Base-by-base conservation (phyloP, 2,888 invertebrate species). In the Molorchus minor region DNA sequence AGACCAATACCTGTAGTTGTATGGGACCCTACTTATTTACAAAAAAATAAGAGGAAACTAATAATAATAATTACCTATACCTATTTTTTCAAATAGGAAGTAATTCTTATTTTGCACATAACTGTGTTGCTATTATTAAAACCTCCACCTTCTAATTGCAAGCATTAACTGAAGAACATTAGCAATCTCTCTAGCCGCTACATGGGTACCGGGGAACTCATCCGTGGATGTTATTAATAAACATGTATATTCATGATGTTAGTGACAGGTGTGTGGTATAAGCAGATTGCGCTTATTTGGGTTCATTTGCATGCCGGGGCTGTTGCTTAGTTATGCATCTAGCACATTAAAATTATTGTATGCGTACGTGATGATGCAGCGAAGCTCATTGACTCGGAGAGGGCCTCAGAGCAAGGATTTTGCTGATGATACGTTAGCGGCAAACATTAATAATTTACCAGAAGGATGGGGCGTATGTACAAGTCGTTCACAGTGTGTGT, bases 171-270 rank as follows among this genome's bases (percentile, higher is more conserved):
- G 13, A 33, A 12, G 35, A 17, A 33, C 12, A 29, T 51, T 40
- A 51, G 12, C 38, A 25, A n/a, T 40, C 20, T 29, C 35, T 36
- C 20, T 38, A 25, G 13, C 41, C 12, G 41, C 10, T 13, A 36
- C 19, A 5, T 29, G 41, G 12, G 8, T 20, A n/a, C 40, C n/a
- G 19, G n/a, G 19, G 29, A 40, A 10, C 19, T 52, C 40, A 41
- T 20, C 41, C 29, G 10, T 29, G 29, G 16, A 40, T 10, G 16
- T 40, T 52, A 41, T 52, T 52, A 41, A 52, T 41, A 38, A 52
- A 41, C 30, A 52, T 52, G 52, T 52, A 41, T 52, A 52, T 52
- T 52, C 41, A 52, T 52, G 52, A 15, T 20, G 29, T 30, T 40
- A 20, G 19, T 30, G 52, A 52, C 52, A 52, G 52, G 52, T 52